A percentile compares a stretch with the other conserved stretches of the same genome.
Conservation (phyloP, 2,113 vertebrate species). For the Noturus placidus region DNA sequence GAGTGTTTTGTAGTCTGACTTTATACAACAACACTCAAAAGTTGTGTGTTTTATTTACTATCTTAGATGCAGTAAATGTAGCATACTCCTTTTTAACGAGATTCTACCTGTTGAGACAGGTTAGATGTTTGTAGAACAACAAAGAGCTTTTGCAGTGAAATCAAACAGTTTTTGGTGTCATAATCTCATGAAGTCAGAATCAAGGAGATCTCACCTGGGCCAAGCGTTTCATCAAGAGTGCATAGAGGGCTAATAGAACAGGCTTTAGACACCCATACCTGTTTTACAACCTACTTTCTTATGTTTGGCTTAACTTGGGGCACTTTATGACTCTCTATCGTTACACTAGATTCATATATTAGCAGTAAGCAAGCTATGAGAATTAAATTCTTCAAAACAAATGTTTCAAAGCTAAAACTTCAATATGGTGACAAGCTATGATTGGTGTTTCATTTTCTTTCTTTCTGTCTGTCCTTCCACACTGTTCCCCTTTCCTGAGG, state of each 20-base stretch:
- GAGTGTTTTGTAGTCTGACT: conserved; percentile 9
- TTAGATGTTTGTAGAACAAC: conserved; percentile 33
- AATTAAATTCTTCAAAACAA: neutral
- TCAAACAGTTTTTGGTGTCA: conserved; percentile 28
- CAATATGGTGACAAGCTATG: neutral
- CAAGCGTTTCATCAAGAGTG: conserved; percentile 17
- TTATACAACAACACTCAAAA: conserved; percentile 28
- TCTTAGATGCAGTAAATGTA: conserved; percentile 20
- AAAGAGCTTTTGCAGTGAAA: conserved; percentile 31
- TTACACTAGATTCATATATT: neutral
- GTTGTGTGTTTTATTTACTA: conserved; percentile 29
- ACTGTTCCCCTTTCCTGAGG: conserved; percentile 52
- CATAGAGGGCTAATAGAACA: conserved; percentile 5
- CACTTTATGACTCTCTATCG: neutral
- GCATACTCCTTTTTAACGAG: conserved; percentile 7
- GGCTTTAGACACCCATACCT: neutral
- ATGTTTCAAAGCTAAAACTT: neutral
- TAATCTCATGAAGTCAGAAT: conserved; percentile 20
- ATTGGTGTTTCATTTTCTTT: neutral
- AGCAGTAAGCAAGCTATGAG: neutral
- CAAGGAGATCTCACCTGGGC: conserved; percentile 25
- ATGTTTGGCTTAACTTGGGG: neutral
- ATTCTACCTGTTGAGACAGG: conserved; percentile 33
- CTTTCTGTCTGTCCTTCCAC: conserved; percentile 9
- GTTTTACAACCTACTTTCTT: conserved; percentile 11